phyloP scores from a whole-genome alignment of 2,113 vertebrate species.

The Sturnus vulgaris region DNA sequence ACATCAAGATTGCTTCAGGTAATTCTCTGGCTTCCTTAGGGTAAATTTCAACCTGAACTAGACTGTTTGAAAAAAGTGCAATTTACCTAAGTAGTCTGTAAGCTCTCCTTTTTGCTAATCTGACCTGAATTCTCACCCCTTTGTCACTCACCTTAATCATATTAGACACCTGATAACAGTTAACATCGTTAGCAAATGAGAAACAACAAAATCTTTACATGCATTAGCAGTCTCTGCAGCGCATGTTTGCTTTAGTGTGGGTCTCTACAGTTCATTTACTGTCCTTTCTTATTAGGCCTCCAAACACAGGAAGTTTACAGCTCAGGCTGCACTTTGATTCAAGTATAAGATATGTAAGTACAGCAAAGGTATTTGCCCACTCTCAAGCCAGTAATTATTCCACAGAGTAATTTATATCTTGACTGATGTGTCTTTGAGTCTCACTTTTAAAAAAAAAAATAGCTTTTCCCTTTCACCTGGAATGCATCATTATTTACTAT shows the following conservation, averaged over 20 bases:
- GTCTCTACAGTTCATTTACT: not conserved
- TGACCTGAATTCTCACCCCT: conserved; percentile 4
- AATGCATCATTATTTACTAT: not conserved
- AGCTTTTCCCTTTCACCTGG: not conserved
- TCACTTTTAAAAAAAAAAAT: not conserved
- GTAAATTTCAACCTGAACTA: conserved; percentile 25
- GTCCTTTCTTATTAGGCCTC: not conserved
- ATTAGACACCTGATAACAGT: conserved; percentile 45
- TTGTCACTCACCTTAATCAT: conserved; percentile 1
- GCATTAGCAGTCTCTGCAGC: not conserved
- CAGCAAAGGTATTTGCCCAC: not conserved
- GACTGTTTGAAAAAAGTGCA: not conserved
- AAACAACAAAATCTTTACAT: not conserved
- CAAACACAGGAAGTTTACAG: conserved; percentile 24
- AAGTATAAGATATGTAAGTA: not conserved
- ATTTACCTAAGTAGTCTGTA: not conserved
- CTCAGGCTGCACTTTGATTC: not conserved
- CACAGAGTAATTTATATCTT: not conserved
- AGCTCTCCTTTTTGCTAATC: conserved; percentile 14
- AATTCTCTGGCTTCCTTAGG: not conserved
- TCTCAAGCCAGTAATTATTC: not conserved
- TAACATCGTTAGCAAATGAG: not conserved
- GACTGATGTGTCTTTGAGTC: not conserved
- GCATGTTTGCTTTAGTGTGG: not conserved
- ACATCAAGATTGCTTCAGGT: not conserved